phyloP scores from a whole-genome alignment of 2,113 vertebrate species.

The Cyprinodon variegatus region DNA sequence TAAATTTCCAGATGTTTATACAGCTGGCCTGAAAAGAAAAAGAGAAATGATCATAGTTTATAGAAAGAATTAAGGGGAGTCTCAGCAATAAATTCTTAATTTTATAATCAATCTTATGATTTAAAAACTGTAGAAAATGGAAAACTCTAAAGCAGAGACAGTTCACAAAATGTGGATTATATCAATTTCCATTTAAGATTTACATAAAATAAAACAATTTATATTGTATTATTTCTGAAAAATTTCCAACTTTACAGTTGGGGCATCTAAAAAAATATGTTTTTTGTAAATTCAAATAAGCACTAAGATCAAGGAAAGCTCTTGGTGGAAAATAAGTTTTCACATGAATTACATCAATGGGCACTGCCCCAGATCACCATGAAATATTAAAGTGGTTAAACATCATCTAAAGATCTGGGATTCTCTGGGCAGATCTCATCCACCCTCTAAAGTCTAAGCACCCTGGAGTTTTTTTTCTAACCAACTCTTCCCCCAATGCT shows the following conservation, averaged over 20 bases:
- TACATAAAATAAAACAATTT: not conserved
- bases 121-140: no score
- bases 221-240: not conserved
- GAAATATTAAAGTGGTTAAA: no score
- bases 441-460: no score
- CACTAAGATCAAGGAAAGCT: not conserved
- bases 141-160: no score
- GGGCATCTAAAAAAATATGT: not conserved
- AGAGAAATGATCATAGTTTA: not conserved
- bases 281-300: not conserved
- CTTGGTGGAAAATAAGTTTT: not conserved
- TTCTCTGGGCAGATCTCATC: no score
- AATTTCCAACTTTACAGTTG: not conserved
- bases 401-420: no score
- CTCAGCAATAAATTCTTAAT: no score
- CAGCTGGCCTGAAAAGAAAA: constrained; percentile 48
- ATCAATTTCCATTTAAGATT: not conserved
- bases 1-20: not conserved
- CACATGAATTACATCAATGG: not conserved
- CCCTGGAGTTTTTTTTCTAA: no score
- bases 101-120: no score
- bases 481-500: no score
- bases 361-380: no score
- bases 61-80: not conserved
- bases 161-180: no score